Percentiles rank a stretch among this genome's conserved stretches.
Conservation (phyloP, 2,113 vertebrate genomes). For the Halichoeres trimaculatus region DNA sequence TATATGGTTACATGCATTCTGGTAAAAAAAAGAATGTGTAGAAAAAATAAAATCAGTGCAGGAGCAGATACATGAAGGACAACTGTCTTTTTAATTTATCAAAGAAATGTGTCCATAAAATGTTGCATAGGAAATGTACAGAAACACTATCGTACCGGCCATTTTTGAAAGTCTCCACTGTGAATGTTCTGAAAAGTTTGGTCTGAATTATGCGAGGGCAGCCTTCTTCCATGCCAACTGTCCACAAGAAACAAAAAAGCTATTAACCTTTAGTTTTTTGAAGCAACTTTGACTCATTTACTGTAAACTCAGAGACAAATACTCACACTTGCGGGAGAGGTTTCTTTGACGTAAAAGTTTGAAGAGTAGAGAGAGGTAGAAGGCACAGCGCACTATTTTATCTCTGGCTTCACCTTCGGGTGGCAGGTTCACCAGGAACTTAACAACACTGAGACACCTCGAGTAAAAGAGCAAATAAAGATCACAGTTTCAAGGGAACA, state of each 20-base stretch:
- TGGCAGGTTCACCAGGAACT: conserved; percentile 85
- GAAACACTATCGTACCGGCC: conserved; percentile 66
- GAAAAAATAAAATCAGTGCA: not conserved
- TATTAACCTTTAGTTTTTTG: not conserved
- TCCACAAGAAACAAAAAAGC: conserved; percentile 7
- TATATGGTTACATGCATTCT: no score
- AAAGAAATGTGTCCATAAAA: not conserved
- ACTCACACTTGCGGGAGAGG: conserved; percentile 88
- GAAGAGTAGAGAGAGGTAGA: conserved; percentile 89
- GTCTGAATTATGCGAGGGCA: conserved; percentile 76
- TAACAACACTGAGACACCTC: conserved; percentile 81
- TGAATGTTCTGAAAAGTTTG: conserved; percentile 78
- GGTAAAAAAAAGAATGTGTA: not conserved
- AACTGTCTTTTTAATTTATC: not conserved
- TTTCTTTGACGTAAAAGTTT: conserved; percentile 82
- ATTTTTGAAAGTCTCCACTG: conserved; percentile 75
- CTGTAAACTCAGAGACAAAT: not conserved
- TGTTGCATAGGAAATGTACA: no score
- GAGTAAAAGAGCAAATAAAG: conserved; percentile 1
- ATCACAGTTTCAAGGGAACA: not conserved
- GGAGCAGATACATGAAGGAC: not conserved
- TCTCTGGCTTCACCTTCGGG: conserved; percentile 75
- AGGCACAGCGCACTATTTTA: conserved; percentile 84
- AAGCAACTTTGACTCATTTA: not conserved
- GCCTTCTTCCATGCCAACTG: conserved; percentile 76